phyloP scores from a whole-genome alignment of 2,888 invertebrate genomes.

The Drosophila multiciliata region DNA sequence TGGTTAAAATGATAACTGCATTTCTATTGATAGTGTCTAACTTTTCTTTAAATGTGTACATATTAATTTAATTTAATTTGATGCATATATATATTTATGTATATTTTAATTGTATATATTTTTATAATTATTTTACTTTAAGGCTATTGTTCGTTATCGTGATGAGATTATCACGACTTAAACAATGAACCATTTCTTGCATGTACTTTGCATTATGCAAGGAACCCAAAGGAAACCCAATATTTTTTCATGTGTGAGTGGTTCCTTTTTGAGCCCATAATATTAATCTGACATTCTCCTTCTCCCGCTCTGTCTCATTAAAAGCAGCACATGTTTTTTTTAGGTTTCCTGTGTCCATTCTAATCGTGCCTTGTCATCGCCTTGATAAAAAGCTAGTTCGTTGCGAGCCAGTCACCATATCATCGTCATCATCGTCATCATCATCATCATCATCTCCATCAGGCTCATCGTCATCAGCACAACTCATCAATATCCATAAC shows the following conservation, averaged over 20 bases:
- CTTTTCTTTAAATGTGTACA: neutral
- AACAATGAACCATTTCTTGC: conserved; percentile 1
- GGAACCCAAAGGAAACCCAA: conserved; percentile 23
- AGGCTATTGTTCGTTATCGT: neutral
- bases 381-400: conserved; percentile 49
- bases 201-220: neutral
- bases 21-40: neutral
- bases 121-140: neutral
- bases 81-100: neutral
- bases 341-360: conserved; percentile 47
- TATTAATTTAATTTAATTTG: neutral
- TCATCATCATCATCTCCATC: conserved; percentile 7
- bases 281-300: conserved; percentile 27
- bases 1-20: neutral
- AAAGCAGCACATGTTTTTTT: conserved; percentile 44
- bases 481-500: conserved; percentile 67
- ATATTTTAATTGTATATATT: neutral
- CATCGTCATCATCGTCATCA: conserved; percentile 21
- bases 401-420: conserved; percentile 36
- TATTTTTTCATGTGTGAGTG: conserved; percentile 9
- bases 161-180: conserved; percentile 1
- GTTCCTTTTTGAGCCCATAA: conserved; percentile 7
- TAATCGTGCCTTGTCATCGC: conserved; percentile 72
- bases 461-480: conserved; percentile 1
- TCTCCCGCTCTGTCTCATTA: conserved; percentile 39